A percentile compares a stretch with the other conserved stretches of the same genome.
These are phyloP conservation scores for Cyrtodaria siliqua DNA, from an alignment of 2,888 invertebrate species.

Conservation along the genomic window DNA sequence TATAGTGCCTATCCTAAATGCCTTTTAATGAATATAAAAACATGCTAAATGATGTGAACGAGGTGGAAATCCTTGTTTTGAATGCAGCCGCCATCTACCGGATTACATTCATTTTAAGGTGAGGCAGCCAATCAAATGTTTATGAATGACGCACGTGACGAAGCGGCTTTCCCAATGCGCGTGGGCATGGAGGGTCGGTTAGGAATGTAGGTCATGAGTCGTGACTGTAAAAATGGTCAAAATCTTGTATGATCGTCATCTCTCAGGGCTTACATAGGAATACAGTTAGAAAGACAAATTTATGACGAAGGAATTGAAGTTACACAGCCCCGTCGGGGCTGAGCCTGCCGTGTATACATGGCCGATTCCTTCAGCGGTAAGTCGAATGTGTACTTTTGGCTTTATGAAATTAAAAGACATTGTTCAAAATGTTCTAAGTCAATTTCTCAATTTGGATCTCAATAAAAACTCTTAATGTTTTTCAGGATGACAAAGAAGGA, in stretches of 20 bases:
- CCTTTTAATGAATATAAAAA: too few species aligned
- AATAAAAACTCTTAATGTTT: constrained; percentile 44
- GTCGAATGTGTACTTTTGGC: constrained; percentile 59
- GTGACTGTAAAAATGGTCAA: constrained; percentile 33
- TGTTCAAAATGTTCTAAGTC: background rate
- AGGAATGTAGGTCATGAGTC: constrained; percentile 63
- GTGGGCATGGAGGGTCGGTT: constrained; percentile 66
- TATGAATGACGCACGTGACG: constrained; percentile 62
- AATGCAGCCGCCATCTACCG: constrained; percentile 75
- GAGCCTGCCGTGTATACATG: constrained; percentile 98
- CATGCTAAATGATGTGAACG: too few species aligned
- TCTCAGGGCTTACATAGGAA: constrained; percentile 64
- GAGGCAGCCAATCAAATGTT: constrained; percentile 64
- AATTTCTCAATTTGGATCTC: background rate
- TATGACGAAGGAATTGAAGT: constrained; percentile 91
- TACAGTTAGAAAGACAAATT: constrained; percentile 68
- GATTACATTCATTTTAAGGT: constrained; percentile 56
- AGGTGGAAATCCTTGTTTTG: constrained; percentile 52
- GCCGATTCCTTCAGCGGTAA: constrained; percentile 89
- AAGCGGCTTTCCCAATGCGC: constrained; percentile 74
- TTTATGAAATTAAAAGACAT: constrained; percentile 9
- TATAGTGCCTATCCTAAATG: too few species aligned
- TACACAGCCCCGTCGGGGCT: constrained; percentile 98
- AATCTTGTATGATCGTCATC: constrained; percentile 33
- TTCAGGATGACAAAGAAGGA: constrained; percentile 89